A percentile compares a stretch with the other conserved stretches of the same genome.
Conservation (phyloP, 2,888 invertebrate species). For the Scaeva pyrastri region DNA sequence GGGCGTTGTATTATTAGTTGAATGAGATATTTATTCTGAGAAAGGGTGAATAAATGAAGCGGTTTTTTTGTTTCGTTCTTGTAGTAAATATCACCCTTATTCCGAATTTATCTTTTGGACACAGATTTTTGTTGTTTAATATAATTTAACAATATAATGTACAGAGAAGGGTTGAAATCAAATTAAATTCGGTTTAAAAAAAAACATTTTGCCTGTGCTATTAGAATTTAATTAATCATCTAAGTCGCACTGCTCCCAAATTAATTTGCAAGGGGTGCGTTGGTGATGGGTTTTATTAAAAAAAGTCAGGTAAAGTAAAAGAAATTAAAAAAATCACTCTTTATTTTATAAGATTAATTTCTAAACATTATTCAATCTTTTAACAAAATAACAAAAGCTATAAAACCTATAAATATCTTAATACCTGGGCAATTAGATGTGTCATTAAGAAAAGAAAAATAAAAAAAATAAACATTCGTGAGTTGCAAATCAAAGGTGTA, state of each 20-base stretch:
- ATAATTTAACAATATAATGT: no score
- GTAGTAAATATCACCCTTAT: not conserved
- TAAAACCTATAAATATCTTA: not conserved
- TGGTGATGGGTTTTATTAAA: no score
- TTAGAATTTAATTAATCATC: no score
- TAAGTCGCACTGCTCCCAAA: no score
- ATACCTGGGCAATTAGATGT: constrained; percentile 17
- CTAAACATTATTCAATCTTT: not conserved
- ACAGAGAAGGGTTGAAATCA: no score
- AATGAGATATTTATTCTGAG: not conserved
- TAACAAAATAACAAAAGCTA: not conserved
- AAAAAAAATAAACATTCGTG: constrained; percentile 3
- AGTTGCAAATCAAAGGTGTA: constrained; percentile 33
- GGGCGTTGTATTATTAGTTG: constrained; percentile 1
- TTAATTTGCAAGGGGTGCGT: no score
- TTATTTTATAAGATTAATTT: no score
- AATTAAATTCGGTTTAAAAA: no score
- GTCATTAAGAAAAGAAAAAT: constrained; percentile 3
- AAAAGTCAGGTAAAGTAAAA: no score
- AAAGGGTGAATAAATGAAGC: not conserved
- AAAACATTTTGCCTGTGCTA: no score
- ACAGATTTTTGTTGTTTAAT: not conserved
- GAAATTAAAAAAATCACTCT: no score
- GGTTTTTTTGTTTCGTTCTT: not conserved
- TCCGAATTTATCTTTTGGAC: not conserved